Base-by-base conservation (phyloP, 1,140 invertebrate genomes). In the Drosophila triauraria region DNA sequence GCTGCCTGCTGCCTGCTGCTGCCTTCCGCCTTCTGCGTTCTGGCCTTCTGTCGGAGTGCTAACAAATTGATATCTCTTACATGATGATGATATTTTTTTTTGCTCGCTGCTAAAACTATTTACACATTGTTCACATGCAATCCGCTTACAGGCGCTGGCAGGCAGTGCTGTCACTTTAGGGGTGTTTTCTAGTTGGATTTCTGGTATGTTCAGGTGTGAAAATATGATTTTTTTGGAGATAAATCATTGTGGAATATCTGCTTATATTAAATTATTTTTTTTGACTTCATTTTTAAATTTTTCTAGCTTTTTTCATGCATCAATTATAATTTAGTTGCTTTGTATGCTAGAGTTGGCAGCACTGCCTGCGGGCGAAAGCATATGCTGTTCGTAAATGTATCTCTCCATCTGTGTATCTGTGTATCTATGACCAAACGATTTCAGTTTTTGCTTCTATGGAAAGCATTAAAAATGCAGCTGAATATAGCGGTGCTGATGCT, bases 401-500 rank as follows among this genome's bases (percentile, higher is more conserved):
- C 51, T 38, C 54, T 32, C 9, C 25, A 57, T 72, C 38, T 35
- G 67, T 35, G 67, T 42, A 53, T 42, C 53, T 70, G 15, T 53
- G 27, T 46, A 32, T 43, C 30, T 54, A 38, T 68, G 74, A 32
- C 62, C 48, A 67, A 62, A 42, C 48, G 20, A 62, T 53, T 27
- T 56, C 43, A 57, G 74, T 58, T 76, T 48, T 56, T 72, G 40
- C 46, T 87, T 83, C 71, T 65, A 88, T 70, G 58, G 75, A 87
- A 80, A 83, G 88, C 83, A 83, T 87, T 80, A 80, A 83, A 78
- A 87, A 75, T 83, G 80, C 80, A 82, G 53, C 76, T 59, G 83
- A 68, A 78, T 51, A 64, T 63, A 44, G 62, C 65, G 48, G 40
- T 62, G 75, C 10, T 77, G 79, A 38, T 79, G 60, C 25, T 56